Conservation (phyloP, 2,797 vertebrate genomes). For the Melanotaenia maccullochi region DNA sequence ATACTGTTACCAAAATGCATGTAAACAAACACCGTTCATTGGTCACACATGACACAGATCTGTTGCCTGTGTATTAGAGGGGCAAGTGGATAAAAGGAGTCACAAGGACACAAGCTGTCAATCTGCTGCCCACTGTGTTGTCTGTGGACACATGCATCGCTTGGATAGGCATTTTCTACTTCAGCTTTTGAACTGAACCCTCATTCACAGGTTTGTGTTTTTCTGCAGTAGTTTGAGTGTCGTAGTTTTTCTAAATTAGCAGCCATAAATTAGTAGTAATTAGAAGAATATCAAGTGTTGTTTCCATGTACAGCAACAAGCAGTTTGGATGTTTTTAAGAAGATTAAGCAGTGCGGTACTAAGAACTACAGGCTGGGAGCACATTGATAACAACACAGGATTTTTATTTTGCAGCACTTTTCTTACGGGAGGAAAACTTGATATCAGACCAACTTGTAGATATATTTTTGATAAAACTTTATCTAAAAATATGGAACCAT, state of each 20-base stretch:
- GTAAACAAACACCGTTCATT: constrained; percentile 14
- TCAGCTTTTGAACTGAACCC: constrained; percentile 18
- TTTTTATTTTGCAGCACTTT: not conserved
- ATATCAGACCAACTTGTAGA: not conserved
- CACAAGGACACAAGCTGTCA: constrained; percentile 51
- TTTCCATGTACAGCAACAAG: constrained; percentile 28
- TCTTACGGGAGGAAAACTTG: not conserved
- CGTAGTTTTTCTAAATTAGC: not conserved
- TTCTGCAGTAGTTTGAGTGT: not conserved
- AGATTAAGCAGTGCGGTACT: constrained; percentile 50
- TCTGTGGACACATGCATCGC: not conserved
- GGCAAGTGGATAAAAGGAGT: constrained; percentile 30
- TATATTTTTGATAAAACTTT: not conserved
- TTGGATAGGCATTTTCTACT: not conserved
- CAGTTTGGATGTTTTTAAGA: constrained; percentile 44
- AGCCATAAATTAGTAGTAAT: not conserved
- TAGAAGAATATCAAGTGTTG: not conserved
- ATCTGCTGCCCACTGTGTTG: constrained; percentile 20
- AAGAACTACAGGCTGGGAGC: constrained; percentile 8
- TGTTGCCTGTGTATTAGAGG: constrained; percentile 47
- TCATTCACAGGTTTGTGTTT: constrained; percentile 39
- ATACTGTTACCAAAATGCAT: not conserved
- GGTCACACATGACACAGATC: constrained; percentile 12
- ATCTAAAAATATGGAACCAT: not conserved
- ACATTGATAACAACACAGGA: constrained; percentile 12